These are phyloP conservation scores for Pithys albifrons DNA, from an alignment of 2,113 vertebrate species.

Conservation along the genomic window DNA sequence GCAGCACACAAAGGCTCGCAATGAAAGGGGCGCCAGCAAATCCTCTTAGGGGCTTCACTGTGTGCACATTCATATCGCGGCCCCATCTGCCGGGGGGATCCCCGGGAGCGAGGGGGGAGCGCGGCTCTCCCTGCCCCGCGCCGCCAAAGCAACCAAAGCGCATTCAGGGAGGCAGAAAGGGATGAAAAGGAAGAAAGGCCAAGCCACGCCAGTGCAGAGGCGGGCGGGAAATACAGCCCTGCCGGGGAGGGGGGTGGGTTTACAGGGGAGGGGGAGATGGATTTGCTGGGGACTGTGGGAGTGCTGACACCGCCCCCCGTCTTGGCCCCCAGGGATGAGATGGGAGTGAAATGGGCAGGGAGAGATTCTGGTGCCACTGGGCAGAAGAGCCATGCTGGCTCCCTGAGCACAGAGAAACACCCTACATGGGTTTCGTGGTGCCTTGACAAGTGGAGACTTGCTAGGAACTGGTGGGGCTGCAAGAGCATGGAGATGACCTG, in stretches of 20 bases:
- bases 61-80: constrained; percentile 44
- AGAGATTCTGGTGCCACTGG: rapidly evolving
- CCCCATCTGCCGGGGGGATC: constrained; percentile 67
- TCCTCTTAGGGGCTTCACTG: constrained; percentile 69
- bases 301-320: background rate
- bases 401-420: background rate
- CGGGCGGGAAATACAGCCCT: background rate
- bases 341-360: background rate
- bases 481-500: background rate
- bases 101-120: background rate
- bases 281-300: background rate
- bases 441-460: background rate
- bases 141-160: constrained; percentile 48
- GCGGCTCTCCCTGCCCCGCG: constrained; percentile 5
- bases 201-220: background rate
- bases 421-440: background rate
- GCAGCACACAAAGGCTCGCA: constrained; percentile 52
- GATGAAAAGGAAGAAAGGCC: constrained; percentile 61
- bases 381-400: background rate
- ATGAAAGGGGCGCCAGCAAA: constrained; percentile 69
- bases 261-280: background rate
- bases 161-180: constrained; percentile 54
- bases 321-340: background rate
- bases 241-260: background rate
- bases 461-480: background rate